Base-by-base conservation (phyloP, 2,113 vertebrate species). In the Patagioenas fasciata region DNA sequence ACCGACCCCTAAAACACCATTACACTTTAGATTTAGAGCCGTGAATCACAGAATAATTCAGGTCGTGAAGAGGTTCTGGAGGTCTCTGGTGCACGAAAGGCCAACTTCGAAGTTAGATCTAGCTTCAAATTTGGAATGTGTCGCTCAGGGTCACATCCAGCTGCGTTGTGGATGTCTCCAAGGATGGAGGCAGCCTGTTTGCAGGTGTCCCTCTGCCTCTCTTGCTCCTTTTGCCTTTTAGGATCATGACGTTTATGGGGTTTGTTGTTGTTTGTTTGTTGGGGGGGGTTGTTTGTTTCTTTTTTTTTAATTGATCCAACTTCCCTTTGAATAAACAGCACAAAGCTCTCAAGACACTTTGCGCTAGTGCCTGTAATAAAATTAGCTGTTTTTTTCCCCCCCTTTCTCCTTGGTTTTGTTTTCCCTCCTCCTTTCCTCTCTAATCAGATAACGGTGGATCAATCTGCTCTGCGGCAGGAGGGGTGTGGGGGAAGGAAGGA, bases 371-470 rank as follows among this genome's bases (percentile, higher is more conserved):
- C 80, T 93, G 89, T 97, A 97, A 97, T 95, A 96, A 96, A 97
- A 95, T 98, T 97, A 98, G 89, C 75, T 53, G 58, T 51, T 95
- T 56, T 72, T 78, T 72, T 23, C n/a, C 73, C 61, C 48, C 29
- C 44, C 36, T 16, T 18, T 20, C 18, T 7, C 6, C 54, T 73
- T 2, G 28, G 74, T 95, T 95, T 97, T 95, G 88, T 95, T 96
- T 96, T 92, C 93, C 87, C 85, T 96, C 75, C 64, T 94, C 88
- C 88, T 95, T 88, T 85, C 80, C 87, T 88, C 94, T 89, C 89
- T 94, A 96, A 96, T 96, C 88, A 98, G 98, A 98, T 98, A 97
- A 97, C 83, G 28, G 80, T 66, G 80, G 88, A 97, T 97, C 97
- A 96, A 78, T 97, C 95, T 88, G 75, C 95, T 90, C 95, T 96